Percentiles rank a stretch among this genome's conserved stretches.
Evolutionary conservation across 2,113 vertebrate genomes (phyloP).

Genomic region (Sphyrna mokarran): DNA sequence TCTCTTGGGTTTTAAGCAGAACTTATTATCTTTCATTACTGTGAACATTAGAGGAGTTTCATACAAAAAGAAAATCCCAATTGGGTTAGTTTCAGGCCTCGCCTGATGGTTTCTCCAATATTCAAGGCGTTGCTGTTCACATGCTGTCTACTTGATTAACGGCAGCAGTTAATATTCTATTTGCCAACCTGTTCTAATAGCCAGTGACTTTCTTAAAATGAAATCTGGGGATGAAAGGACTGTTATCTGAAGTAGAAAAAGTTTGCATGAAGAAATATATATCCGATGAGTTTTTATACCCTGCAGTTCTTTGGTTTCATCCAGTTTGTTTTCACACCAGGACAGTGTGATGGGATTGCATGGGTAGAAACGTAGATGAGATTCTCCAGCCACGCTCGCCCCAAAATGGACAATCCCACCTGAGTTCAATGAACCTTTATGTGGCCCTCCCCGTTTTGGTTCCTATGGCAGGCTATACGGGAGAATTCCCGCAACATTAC

Average conservation of each 20-base stretch:
- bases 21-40: background rate
- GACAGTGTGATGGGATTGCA: background rate
- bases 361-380: background rate
- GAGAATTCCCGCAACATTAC: background rate
- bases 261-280: background rate
- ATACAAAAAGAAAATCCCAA: background rate
- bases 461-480: too few species aligned
- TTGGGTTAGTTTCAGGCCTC: background rate
- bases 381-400: too few species aligned
- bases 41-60: background rate
- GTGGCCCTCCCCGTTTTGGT: too few species aligned
- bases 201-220: background rate
- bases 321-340: background rate
- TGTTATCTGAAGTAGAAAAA: background rate
- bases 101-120: background rate
- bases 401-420: too few species aligned
- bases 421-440: too few species aligned
- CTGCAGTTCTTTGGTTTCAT: background rate
- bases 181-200: background rate
- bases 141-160: background rate
- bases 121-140: background rate
- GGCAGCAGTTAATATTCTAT: background rate
- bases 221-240: background rate
- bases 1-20: background rate
- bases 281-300: background rate